Percentiles rank a stretch among this genome's conserved stretches.
These are phyloP conservation scores for Boleophthalmus pectinirostris DNA, from an alignment of 2,113 vertebrate genomes.

Conservation along the genomic window DNA sequence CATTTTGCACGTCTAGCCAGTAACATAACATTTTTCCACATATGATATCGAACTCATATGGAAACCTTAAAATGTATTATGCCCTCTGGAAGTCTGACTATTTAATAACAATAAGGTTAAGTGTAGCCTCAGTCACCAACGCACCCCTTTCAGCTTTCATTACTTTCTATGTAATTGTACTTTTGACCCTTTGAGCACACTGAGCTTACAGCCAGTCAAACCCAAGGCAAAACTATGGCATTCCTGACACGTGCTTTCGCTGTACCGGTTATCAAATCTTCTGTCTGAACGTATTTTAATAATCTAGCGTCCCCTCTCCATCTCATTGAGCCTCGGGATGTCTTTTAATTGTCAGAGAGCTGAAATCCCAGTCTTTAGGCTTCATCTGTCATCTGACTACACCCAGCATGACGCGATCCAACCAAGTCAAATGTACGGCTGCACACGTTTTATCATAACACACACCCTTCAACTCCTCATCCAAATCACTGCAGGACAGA, in stretches of 20 bases:
- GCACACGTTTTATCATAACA: slow-evolving; percentile 41
- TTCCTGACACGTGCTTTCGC: background rate
- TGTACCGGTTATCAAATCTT: background rate
- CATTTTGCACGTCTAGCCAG: no score
- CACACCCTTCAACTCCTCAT: slow-evolving; percentile 48
- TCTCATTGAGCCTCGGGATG: background rate
- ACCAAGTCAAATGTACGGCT: slow-evolving; percentile 24
- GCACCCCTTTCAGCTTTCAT: background rate
- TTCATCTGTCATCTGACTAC: slow-evolving; percentile 11
- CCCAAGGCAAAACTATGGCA: background rate
- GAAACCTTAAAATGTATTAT: no score
- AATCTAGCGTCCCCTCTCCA: background rate
- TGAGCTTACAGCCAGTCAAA: background rate
- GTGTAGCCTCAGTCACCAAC: background rate
- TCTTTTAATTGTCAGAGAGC: slow-evolving; percentile 14
- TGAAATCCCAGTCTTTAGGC: slow-evolving; percentile 1
- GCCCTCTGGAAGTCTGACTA: no score
- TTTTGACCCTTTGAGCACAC: background rate
- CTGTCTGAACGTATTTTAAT: background rate
- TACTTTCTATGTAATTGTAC: background rate
- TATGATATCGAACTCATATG: no score
- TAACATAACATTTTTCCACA: no score
- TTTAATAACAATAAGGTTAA: background rate
- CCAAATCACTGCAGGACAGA: slow-evolving; percentile 49
- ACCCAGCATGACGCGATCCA: slow-evolving; percentile 17